Evolutionary conservation across 1,140 invertebrate species (phyloP).

Genomic region (Reticulitermes speratus): DNA sequence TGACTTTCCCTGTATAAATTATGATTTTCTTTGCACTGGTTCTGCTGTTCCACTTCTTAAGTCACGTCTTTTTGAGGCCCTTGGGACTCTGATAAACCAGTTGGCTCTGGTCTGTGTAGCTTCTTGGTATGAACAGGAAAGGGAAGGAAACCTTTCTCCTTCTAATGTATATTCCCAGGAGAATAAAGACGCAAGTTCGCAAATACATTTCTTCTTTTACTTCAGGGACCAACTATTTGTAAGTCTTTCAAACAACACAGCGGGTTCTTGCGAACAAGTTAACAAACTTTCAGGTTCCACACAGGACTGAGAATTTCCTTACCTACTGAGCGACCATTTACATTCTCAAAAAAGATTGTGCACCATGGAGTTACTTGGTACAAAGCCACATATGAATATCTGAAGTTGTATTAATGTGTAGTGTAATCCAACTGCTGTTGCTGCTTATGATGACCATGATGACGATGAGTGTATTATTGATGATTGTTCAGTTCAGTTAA

Average conservation of each 20-base stretch:
- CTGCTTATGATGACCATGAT: too few relatives aligned
- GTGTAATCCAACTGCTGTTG: too few relatives aligned
- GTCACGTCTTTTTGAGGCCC: neutral
- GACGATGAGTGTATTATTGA: too few relatives aligned
- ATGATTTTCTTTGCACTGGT: neutral
- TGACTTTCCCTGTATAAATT: neutral
- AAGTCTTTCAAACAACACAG: neutral
- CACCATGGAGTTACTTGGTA: too few relatives aligned
- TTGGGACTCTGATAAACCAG: neutral
- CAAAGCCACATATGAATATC: too few relatives aligned
- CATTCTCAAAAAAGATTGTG: too few relatives aligned
- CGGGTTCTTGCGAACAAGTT: too few relatives aligned
- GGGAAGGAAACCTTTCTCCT: neutral
- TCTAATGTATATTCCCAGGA: neutral
- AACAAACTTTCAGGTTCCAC: too few relatives aligned
- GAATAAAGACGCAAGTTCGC: neutral
- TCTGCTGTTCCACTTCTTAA: neutral
- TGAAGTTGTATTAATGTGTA: too few relatives aligned
- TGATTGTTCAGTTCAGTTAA: too few relatives aligned
- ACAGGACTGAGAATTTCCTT: too few relatives aligned
- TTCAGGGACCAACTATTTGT: neutral
- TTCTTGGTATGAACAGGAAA: neutral
- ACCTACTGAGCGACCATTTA: too few relatives aligned
- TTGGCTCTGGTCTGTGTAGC: neutral
- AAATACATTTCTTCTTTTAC: neutral